These are phyloP conservation scores for Hoplias malabaricus DNA, from an alignment of 2,113 vertebrate species.

Conservation along the genomic window DNA sequence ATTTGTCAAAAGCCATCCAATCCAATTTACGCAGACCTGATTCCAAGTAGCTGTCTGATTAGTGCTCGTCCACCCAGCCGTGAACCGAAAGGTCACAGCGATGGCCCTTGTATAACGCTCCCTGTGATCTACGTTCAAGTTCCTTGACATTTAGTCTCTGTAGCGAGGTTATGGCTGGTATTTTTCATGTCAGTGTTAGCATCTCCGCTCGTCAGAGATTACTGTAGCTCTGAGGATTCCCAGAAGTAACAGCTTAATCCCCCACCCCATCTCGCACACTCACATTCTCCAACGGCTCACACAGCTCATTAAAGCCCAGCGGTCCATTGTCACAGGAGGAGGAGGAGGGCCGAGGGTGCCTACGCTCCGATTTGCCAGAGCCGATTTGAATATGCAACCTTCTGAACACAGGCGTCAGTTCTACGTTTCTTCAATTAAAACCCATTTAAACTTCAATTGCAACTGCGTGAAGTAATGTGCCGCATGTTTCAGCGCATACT, in stretches of 20 bases:
- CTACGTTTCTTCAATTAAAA: constrained; percentile 69
- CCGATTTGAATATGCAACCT: constrained; percentile 77
- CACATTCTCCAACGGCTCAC: constrained; percentile 55
- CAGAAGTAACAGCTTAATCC: constrained; percentile 71
- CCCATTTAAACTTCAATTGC: constrained; percentile 64
- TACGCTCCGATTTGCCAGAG: constrained; percentile 60
- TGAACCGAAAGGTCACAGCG: not conserved
- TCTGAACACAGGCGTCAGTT: constrained; percentile 67
- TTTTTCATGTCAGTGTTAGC: not conserved
- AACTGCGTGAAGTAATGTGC: constrained; percentile 21
- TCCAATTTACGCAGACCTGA: not conserved
- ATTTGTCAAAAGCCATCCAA: not conserved
- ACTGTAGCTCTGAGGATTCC: constrained; percentile 2
- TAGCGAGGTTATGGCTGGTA: not conserved
- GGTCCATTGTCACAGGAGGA: constrained; percentile 62
- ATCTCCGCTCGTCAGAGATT: not conserved
- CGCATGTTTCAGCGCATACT: constrained; percentile 7
- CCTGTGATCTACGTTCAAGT: not conserved
- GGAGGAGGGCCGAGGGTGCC: constrained; percentile 63
- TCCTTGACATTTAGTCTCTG: not conserved
- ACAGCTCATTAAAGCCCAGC: constrained; percentile 75
- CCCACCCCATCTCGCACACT: constrained; percentile 49
- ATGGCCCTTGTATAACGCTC: not conserved
- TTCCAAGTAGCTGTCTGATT: not conserved
- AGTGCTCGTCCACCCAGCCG: not conserved